A percentile compares a stretch with the other conserved stretches of the same genome.
Evolutionary conservation across 2,113 vertebrate species (phyloP).

Genomic region (Ictalurus punctatus): DNA sequence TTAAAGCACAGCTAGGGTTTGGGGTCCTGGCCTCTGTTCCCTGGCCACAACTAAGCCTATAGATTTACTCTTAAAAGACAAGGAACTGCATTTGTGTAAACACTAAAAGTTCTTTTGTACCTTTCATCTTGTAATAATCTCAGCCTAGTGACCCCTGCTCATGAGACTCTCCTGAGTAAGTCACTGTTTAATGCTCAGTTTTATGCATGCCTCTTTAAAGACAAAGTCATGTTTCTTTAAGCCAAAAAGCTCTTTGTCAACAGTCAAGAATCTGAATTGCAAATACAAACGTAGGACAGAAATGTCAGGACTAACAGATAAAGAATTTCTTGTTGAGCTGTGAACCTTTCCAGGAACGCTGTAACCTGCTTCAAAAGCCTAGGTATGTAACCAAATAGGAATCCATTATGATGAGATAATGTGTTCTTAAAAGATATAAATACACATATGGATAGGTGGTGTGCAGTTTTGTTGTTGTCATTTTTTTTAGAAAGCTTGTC

Average conservation of each 20-base stretch:
- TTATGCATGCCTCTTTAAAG: slow-evolving; percentile 5
- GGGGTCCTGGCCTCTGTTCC: not conserved
- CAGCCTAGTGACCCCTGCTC: not conserved
- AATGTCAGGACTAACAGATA: not conserved
- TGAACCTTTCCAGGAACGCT: slow-evolving; percentile 19
- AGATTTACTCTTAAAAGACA: not conserved
- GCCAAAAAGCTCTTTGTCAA: slow-evolving; percentile 15
- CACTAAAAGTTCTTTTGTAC: not conserved
- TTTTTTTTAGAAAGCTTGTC: not conserved
- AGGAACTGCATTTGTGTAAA: slow-evolving; percentile 26
- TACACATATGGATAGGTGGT: not conserved
- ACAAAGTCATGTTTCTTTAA: not conserved
- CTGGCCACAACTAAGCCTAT: not conserved
- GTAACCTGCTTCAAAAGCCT: slow-evolving; percentile 2
- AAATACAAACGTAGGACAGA: slow-evolving; percentile 6
- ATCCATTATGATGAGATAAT: not conserved
- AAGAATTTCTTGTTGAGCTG: slow-evolving; percentile 28
- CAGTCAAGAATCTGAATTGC: slow-evolving; percentile 13
- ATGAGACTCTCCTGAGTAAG: slow-evolving; percentile 9
- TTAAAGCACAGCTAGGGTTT: not conserved
- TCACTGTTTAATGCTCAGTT: slow-evolving; percentile 18
- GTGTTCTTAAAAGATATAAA: not conserved
- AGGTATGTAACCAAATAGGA: not conserved
- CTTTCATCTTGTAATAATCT: slow-evolving; percentile 25
- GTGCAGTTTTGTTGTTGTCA: not conserved